Evolutionary conservation across 1,140 invertebrate species (phyloP).

Genomic region (Paracyclopina nana): DNA sequence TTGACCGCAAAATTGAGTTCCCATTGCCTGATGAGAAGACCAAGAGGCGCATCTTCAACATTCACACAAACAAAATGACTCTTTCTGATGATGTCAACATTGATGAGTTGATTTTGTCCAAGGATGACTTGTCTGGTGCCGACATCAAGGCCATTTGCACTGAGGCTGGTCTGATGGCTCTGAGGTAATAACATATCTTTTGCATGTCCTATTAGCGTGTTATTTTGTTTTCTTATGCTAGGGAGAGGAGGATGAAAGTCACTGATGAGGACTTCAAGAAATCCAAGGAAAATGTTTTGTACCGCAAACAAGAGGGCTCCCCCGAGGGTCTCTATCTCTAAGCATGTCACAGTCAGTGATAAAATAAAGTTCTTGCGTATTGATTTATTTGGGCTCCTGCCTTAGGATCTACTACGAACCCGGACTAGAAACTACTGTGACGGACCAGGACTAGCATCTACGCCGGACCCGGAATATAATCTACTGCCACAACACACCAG

Average conservation of each 20-base stretch:
- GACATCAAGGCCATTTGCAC: conserved; percentile 95
- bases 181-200: conserved; percentile 44
- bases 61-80: conserved; percentile 96
- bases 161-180: conserved; percentile 91
- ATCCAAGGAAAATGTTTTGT: conserved; percentile 97
- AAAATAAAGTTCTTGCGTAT: no score
- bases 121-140: conserved; percentile 97
- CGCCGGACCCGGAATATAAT: no score
- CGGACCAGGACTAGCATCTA: no score
- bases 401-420: no score
- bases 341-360: no score
- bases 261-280: conserved; percentile 99
- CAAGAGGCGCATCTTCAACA: conserved; percentile 90
- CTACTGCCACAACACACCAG: no score
- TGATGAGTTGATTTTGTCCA: conserved; percentile 94
- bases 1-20: conserved; percentile 98
- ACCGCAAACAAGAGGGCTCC: conserved; percentile 96
- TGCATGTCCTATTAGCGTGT: background rate
- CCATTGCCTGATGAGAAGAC: conserved; percentile 98
- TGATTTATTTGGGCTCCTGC: no score
- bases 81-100: conserved; percentile 91
- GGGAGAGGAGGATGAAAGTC: conserved; percentile 31
- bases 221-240: background rate
- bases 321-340: conserved; percentile 97
- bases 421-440: no score